phyloP scores from a whole-genome alignment of 92 coral and sea anemone genomes.

The Bergia puertoricense region DNA sequence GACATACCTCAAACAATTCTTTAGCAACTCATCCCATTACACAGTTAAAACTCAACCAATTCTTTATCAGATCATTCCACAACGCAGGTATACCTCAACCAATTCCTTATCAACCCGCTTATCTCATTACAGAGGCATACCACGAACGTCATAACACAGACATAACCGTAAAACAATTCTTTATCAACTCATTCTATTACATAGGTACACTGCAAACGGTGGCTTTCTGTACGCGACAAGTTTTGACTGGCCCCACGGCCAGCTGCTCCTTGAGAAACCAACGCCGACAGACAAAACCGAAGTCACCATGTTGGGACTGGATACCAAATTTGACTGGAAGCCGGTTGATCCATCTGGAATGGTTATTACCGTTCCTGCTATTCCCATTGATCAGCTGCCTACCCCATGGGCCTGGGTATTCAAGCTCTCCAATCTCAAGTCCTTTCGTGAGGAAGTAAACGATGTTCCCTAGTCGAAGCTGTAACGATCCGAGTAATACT shows the following conservation, averaged over 20 bases:
- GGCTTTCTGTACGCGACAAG: conserved; percentile 78
- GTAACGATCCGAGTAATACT: background rate
- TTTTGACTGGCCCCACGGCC: conserved; percentile 77
- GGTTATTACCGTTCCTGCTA: conserved; percentile 69
- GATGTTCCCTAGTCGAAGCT: background rate
- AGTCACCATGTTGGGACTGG: conserved; percentile 75
- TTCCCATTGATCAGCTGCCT: conserved; percentile 73
- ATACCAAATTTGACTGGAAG: conserved; percentile 59
- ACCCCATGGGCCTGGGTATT: conserved; percentile 94
- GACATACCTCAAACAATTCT: conserved; percentile 46
- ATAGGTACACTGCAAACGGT: conserved; percentile 84
- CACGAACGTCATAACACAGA: no score
- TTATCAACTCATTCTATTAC: background rate
- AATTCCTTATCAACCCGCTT: background rate
- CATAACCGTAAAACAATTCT: no score
- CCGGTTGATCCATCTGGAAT: conserved; percentile 55
- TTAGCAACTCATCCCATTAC: background rate
- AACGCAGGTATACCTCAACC: conserved; percentile 79
- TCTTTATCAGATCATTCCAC: background rate
- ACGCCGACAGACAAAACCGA: conserved; percentile 50
- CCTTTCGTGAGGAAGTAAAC: background rate
- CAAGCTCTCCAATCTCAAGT: conserved; percentile 55
- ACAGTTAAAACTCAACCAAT: no score
- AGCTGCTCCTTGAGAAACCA: conserved; percentile 57
- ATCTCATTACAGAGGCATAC: no score